Percentiles rank a stretch among this genome's conserved stretches.
Conservation (phyloP, 2,888 invertebrate species). For the Pachliopta kotzebuea region DNA sequence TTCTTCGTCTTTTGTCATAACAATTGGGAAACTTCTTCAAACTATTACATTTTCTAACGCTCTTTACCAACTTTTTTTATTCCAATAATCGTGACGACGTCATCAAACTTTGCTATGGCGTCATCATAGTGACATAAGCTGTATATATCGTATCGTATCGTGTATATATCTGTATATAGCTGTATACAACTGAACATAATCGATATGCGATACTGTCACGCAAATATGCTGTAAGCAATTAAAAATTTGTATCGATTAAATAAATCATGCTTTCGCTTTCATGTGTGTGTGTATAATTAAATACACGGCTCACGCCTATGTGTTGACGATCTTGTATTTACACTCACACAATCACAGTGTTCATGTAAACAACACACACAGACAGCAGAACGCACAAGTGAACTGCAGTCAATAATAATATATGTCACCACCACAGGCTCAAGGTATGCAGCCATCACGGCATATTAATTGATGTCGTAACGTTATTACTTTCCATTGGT, state of each 20-base stretch:
- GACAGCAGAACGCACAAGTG: neutral
- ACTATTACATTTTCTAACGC: no score
- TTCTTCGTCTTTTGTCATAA: no score
- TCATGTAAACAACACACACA: neutral
- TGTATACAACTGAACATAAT: conserved; percentile 7
- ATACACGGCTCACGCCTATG: neutral
- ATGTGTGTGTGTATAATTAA: neutral
- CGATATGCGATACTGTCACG: conserved; percentile 23
- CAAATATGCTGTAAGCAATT: conserved; percentile 14
- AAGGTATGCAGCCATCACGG: conserved; percentile 35
- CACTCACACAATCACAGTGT: neutral
- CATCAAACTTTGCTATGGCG: neutral
- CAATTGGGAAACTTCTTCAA: no score
- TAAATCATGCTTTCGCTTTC: neutral
- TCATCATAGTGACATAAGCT: conserved; percentile 12
- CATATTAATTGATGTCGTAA: conserved; percentile 40
- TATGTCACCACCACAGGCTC: conserved; percentile 41
- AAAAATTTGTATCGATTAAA: conserved; percentile 4
- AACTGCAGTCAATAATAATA: conserved; percentile 10
- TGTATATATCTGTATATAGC: conserved; percentile 6
- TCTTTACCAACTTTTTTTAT: no score
- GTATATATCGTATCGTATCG: no score
- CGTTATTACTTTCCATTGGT: conserved; percentile 44
- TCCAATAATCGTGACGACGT: neutral
- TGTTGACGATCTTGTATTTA: neutral